Conservation (phyloP, 2,113 vertebrate species). For the Guaruba guarouba region DNA sequence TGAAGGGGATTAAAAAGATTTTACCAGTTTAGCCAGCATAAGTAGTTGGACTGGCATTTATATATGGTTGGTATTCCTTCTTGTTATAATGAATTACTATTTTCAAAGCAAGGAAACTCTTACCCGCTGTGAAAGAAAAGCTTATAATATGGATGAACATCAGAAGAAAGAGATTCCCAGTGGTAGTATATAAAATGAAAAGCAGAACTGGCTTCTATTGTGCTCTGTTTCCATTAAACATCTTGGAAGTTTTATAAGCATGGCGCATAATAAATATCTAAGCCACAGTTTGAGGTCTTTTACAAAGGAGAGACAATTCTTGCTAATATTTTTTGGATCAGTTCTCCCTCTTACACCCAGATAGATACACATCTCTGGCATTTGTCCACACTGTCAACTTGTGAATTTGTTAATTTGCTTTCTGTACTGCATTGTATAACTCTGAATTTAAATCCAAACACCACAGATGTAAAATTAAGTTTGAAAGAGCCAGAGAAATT, state of each 20-base stretch:
- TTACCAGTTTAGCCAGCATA: not conserved
- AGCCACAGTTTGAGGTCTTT: slow-evolving; percentile 24
- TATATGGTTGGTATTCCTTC: not conserved
- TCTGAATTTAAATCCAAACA: not conserved
- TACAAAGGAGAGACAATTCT: slow-evolving; percentile 7
- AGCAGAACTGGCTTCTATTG: slow-evolving; percentile 61
- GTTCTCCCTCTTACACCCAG: not conserved
- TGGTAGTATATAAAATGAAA: slow-evolving; percentile 61
- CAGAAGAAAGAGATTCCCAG: slow-evolving; percentile 59
- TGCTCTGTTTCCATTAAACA: slow-evolving; percentile 53
- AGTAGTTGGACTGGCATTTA: slow-evolving; percentile 24
- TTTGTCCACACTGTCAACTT: not conserved
- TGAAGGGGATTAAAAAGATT: not conserved
- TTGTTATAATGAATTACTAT: slow-evolving; percentile 10
- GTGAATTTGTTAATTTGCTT: slow-evolving; percentile 55
- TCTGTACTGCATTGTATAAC: not conserved
- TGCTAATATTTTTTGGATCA: slow-evolving; percentile 26
- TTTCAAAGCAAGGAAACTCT: slow-evolving; percentile 59
- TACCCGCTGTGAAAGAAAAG: slow-evolving; percentile 43
- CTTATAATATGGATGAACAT: slow-evolving; percentile 59
- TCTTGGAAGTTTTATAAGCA: slow-evolving; percentile 53
- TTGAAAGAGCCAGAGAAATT: not conserved
- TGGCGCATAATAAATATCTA: slow-evolving; percentile 43
- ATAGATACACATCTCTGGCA: slow-evolving; percentile 17
- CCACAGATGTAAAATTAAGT: not conserved